Evolutionary conservation across 2,888 invertebrate species (phyloP).

Genomic region (Seira sanloemensis): DNA sequence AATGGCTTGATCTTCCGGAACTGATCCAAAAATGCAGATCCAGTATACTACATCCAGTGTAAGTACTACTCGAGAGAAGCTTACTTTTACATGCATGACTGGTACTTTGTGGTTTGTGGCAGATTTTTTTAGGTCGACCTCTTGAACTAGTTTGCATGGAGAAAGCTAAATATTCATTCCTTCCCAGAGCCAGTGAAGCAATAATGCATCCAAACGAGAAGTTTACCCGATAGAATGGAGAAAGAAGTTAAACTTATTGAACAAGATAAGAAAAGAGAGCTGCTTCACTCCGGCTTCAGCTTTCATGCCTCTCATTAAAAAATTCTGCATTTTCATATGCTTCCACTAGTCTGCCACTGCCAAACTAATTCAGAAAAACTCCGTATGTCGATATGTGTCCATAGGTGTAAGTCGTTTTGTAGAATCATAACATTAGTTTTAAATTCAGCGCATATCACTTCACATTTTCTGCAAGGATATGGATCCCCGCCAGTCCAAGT

Average conservation of each 20-base stretch:
- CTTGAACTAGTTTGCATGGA: slow-evolving; percentile 14
- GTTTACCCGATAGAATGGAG: slow-evolving; percentile 5
- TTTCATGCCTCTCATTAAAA: neutral
- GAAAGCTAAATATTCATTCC: slow-evolving; percentile 5
- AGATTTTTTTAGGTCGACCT: slow-evolving; percentile 6
- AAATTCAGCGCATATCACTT: slow-evolving; percentile 42
- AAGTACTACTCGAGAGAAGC: neutral
- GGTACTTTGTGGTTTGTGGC: slow-evolving; percentile 11
- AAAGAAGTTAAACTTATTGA: neutral
- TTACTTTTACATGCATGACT: slow-evolving; percentile 3
- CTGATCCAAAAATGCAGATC: slow-evolving; percentile 28
- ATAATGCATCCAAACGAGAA: slow-evolving; percentile 16
- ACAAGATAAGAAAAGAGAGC: neutral
- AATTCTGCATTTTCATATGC: slow-evolving; percentile 5
- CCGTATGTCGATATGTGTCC: slow-evolving; percentile 19
- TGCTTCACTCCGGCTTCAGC: neutral
- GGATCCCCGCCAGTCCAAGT: neutral
- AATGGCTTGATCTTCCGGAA: slow-evolving; percentile 51
- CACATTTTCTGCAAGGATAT: slow-evolving; percentile 12
- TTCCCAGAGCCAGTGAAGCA: slow-evolving; percentile 9
- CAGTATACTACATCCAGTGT: neutral
- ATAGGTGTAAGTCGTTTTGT: slow-evolving; percentile 26
- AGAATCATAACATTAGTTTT: slow-evolving; percentile 35
- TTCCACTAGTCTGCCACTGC: neutral
- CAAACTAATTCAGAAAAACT: slow-evolving; percentile 7